Base-by-base conservation (phyloP, 2,113 vertebrate species). In the Menidia beryllina region DNA sequence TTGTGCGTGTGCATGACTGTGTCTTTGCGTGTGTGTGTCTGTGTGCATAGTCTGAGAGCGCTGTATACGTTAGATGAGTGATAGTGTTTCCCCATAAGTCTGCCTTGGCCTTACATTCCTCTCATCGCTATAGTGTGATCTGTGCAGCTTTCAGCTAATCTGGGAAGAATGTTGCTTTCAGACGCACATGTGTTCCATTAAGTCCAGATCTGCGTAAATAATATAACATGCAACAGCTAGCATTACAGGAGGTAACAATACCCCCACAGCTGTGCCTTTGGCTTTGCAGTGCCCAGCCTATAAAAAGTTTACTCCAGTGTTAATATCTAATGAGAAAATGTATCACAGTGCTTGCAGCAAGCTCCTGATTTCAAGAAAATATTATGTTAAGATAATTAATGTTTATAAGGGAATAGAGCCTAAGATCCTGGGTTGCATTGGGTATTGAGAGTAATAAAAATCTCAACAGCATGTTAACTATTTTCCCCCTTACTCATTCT, bases 151-250 rank as follows among this genome's bases (percentile, higher is more conserved):
- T 91, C 68, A 45, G 75, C 81, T 91, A 92, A 91, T 90, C 88
- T 87, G 75, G 86, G 87, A 92, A 90, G 91, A 92, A 91, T 92
- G 91, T 84, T 27, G 77, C 76, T 81, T 83, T 75, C 75, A 88
- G 85, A 86, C 81, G 79, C 90, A 92, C 88, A 91, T 90, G 90
- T 90, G 91, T 90, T 92, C 85, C 85, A 90, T 92, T 92, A 91
- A 89, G 72, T 81, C 75, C 77, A 89, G 85, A 89, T 88, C 83
- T 89, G 85, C 56, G 79, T 89, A 88, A 89, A 88, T 90, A 91
- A 90, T 92, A 91, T 87, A 90, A 91, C 85, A 84, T 81, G 86
- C 75, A 82, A 79, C 82, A 84, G 88, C 91, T 92, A 86, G 82
- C 75, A 71, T 92, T 92, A 86, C 91, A 91, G 89, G 88, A 91